Evolutionary conservation across 2,888 invertebrate genomes (phyloP).

Genomic region (Nebria brevicollis): DNA sequence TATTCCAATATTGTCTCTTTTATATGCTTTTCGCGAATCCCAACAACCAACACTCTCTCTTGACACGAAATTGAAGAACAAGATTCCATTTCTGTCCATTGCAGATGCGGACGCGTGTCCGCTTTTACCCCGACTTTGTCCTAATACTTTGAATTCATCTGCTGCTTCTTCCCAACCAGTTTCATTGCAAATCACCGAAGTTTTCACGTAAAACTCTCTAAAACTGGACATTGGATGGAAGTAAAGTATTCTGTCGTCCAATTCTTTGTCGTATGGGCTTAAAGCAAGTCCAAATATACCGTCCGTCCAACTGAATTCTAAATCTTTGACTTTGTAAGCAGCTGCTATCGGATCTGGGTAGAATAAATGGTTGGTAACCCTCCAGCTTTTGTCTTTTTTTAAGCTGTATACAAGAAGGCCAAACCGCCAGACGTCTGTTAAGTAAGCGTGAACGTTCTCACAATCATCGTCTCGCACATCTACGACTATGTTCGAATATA

Average conservation of each 20-base stretch:
- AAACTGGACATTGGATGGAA: conserved; percentile 87
- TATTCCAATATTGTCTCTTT: conserved; percentile 69
- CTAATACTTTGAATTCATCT: conserved; percentile 58
- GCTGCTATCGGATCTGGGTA: conserved; percentile 79
- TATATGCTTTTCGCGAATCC: conserved; percentile 79
- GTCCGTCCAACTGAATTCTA: conserved; percentile 85
- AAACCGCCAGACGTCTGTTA: conserved; percentile 77
- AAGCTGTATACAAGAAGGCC: conserved; percentile 71
- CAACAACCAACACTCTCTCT: conserved; percentile 82
- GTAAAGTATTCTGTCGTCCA: conserved; percentile 72
- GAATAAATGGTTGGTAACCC: conserved; percentile 76
- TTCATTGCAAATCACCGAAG: conserved; percentile 73
- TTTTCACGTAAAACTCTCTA: conserved; percentile 78
- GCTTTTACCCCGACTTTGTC: conserved; percentile 66
- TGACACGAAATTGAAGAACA: conserved; percentile 83
- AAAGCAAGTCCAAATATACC: conserved; percentile 81
- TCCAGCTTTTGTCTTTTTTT: conserved; percentile 69
- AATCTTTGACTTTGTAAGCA: conserved; percentile 77
- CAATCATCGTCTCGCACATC: conserved; percentile 71
- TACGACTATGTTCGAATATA: conserved; percentile 75
- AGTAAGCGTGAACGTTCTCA: conserved; percentile 72
- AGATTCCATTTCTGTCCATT: conserved; percentile 75
- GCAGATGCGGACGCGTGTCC: conserved; percentile 81
- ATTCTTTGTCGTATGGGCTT: conserved; percentile 66
- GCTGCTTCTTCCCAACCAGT: conserved; percentile 61